These are phyloP conservation scores for Drosophila ananassae DNA, from an alignment of 1,140 invertebrate genomes.

Conservation along the genomic window DNA sequence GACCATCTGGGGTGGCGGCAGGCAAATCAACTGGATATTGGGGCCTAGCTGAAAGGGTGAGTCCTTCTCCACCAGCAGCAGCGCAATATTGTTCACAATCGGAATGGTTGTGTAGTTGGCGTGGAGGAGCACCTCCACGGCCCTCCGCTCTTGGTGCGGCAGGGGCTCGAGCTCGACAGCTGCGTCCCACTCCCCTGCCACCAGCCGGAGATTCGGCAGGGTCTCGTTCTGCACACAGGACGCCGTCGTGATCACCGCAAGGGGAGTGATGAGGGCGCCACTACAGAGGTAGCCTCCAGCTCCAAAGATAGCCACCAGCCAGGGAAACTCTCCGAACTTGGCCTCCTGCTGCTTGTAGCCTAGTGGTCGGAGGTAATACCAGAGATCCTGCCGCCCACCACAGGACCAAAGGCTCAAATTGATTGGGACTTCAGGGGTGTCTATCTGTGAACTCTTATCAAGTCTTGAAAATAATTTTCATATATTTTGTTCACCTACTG, in stretches of 20 bases:
- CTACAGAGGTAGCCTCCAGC: constrained; percentile 51
- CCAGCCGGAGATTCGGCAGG: constrained; percentile 20
- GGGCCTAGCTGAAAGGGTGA: constrained; percentile 32
- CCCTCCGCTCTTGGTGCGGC: constrained; percentile 39
- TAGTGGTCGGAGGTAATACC: constrained; percentile 51
- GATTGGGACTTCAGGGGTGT: background rate
- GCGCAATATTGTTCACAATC: constrained; percentile 47
- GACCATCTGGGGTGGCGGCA: constrained; percentile 42
- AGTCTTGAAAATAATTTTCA: background rate
- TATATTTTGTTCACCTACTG: constrained; percentile 17
- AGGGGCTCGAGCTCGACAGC: constrained; percentile 54
- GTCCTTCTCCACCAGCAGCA: constrained; percentile 33
- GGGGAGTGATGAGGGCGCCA: constrained; percentile 48
- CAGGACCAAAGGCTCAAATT: constrained; percentile 18
- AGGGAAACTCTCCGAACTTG: constrained; percentile 65
- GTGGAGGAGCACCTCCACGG: constrained; percentile 46
- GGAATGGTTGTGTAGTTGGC: constrained; percentile 54
- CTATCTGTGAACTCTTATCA: constrained; percentile 5
- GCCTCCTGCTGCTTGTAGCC: constrained; percentile 54
- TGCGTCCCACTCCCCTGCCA: constrained; percentile 67
- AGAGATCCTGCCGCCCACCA: constrained; percentile 46
- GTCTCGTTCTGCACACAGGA: constrained; percentile 39
- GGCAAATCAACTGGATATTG: constrained; percentile 53
- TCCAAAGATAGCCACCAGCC: constrained; percentile 52
- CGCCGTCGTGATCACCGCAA: constrained; percentile 50